These are phyloP conservation scores for Boleophthalmus pectinirostris DNA, from an alignment of 2,113 vertebrate species.

Conservation along the genomic window DNA sequence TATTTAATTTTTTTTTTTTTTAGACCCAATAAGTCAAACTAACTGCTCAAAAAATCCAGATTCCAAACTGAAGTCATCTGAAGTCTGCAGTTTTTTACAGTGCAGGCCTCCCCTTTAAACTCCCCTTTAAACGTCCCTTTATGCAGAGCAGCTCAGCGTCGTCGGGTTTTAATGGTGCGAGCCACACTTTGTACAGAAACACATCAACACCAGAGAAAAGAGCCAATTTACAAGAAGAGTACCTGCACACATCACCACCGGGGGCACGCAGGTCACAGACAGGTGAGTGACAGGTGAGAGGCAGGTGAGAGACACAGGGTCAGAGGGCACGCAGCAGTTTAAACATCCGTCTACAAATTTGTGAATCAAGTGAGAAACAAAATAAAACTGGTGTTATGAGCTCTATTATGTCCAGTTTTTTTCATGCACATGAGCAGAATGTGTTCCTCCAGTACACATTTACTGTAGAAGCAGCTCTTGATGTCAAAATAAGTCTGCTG, in stretches of 20 bases:
- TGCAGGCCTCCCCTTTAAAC: conserved; percentile 21
- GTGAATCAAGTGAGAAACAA: neutral
- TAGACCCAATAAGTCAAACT: too few relatives aligned
- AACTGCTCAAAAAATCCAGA: too few relatives aligned
- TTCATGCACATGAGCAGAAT: too few relatives aligned
- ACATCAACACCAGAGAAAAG: conserved; percentile 67
- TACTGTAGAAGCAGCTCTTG: too few relatives aligned
- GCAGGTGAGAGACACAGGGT: neutral
- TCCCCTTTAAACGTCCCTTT: conserved; percentile 40
- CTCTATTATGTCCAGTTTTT: too few relatives aligned
- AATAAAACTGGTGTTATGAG: too few relatives aligned
- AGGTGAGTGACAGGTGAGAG: neutral
- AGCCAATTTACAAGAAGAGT: conserved; percentile 5
- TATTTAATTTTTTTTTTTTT: too few relatives aligned
- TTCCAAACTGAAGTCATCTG: too few relatives aligned
- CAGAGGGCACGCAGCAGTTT: neutral
- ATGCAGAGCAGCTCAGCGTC: conserved; percentile 71
- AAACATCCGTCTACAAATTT: neutral
- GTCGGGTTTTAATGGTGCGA: conserved; percentile 79
- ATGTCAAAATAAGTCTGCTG: too few relatives aligned
- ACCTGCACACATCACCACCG: neutral
- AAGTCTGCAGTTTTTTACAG: neutral
- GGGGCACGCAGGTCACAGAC: neutral
- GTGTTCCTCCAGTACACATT: too few relatives aligned
- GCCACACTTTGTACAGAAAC: conserved; percentile 64